Evolutionary conservation across 2,113 vertebrate species (phyloP).

Genomic region (Siniperca chuatsi): DNA sequence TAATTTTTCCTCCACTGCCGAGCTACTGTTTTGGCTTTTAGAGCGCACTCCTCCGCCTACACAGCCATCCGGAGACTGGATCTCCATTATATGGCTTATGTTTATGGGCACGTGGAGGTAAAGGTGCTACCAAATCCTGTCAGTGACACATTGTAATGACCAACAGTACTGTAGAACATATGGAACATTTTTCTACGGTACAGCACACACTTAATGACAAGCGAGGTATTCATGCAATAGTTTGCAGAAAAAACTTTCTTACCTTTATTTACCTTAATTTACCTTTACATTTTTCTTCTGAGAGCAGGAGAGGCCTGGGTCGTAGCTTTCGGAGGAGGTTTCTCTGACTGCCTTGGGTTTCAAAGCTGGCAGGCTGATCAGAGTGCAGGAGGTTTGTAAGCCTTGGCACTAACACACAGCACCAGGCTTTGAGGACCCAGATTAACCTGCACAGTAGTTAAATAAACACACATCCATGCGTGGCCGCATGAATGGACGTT

Average conservation of each 20-base stretch:
- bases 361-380: slow-evolving; percentile 74
- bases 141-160: slow-evolving; percentile 28
- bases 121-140: slow-evolving; percentile 56
- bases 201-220: slow-evolving; percentile 39
- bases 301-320: slow-evolving; percentile 22
- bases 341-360: slow-evolving; percentile 67
- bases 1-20: slow-evolving; percentile 54
- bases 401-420: slow-evolving; percentile 69
- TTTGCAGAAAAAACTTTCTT: slow-evolving; percentile 10
- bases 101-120: slow-evolving; percentile 55
- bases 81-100: slow-evolving; percentile 54
- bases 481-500: slow-evolving; percentile 76
- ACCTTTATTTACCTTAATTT: slow-evolving; percentile 46
- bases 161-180: slow-evolving; percentile 13
- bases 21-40: slow-evolving; percentile 79
- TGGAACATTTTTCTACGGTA: slow-evolving; percentile 42
- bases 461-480: slow-evolving; percentile 76
- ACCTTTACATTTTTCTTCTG: slow-evolving; percentile 40
- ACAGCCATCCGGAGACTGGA: slow-evolving; percentile 34
- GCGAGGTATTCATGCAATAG: slow-evolving; percentile 55
- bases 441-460: slow-evolving; percentile 78
- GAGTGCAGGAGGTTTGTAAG: slow-evolving; percentile 73
- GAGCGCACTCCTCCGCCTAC: slow-evolving; percentile 30
- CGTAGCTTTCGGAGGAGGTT: slow-evolving; percentile 45
- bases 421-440: slow-evolving; percentile 72